Base-by-base conservation (phyloP, 2,113 vertebrate species). In the Podilymbus podiceps region DNA sequence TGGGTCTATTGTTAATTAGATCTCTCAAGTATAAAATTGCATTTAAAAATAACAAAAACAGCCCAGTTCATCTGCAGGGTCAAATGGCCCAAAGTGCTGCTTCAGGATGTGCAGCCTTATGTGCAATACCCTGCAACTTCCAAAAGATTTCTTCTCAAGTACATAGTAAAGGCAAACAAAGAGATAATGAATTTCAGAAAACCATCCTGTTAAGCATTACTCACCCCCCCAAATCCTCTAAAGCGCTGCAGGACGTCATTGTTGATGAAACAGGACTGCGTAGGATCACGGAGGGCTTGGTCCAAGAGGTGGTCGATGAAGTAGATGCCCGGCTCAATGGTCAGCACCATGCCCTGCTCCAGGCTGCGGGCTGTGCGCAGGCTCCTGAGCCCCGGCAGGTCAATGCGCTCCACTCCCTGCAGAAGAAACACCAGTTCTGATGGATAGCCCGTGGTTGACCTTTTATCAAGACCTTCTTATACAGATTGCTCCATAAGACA, bases 291-390 rank as follows among this genome's bases (percentile, higher is more conserved):
- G 85, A 99, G 98, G 4, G 99, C 99, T 81, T 99, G 97, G 35
- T 99, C 98, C 97, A 99, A 98, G 25, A 99, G 98, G 91, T 97
- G 99, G 95, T 99, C 97, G 33, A 99, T 99, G 98, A 99, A 99
- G 96, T 99, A 99, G 88, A 99, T 99, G 75, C 99, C 99, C 0
- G 99, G 99, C 95, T 99, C 99, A 33, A 99, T 97, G 0, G 99
- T 99, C 80, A 99, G 98, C 83, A 99, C 99, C 99, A 99, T 99
- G 91, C 99, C 97, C 52, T 98, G 98, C 95, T 98, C 93, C 83
- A 99, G 98, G 82, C 46, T 76, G 18, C 99, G 98, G 0, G 99
- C 98, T 0, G 99, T 99, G 11, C 99, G 98, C 76, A 99, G 98
- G 95, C 98, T 99, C 44, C 92, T 97, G 75, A 99, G 98, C 19